These are phyloP conservation scores for Amblyjoppa proteus DNA, from an alignment of 2,888 invertebrate species.

Conservation along the genomic window DNA sequence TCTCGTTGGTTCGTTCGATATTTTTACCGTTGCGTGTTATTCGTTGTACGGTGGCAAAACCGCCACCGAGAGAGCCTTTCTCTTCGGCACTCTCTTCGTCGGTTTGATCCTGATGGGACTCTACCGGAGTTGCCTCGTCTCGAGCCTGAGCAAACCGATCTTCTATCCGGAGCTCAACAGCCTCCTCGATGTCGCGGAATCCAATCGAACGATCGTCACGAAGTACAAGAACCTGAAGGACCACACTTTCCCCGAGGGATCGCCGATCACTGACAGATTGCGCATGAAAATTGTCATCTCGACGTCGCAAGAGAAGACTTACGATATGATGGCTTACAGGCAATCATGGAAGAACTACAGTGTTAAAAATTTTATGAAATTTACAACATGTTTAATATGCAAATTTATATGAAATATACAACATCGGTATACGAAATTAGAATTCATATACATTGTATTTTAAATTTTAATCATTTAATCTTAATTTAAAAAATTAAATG, in stretches of 20 bases:
- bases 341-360: slow-evolving; percentile 28
- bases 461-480: too few species aligned
- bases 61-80: slow-evolving; percentile 69
- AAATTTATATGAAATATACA: too few species aligned
- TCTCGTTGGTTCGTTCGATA: slow-evolving; percentile 52
- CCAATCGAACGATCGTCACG: slow-evolving; percentile 72
- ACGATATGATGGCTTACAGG: slow-evolving; percentile 67
- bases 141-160: slow-evolving; percentile 74
- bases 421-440: too few species aligned
- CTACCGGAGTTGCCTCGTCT: slow-evolving; percentile 75
- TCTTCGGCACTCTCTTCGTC: slow-evolving; percentile 73
- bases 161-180: slow-evolving; percentile 74
- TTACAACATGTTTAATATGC: too few species aligned
- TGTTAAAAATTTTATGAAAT: too few species aligned
- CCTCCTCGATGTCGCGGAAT: slow-evolving; percentile 72
- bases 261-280: slow-evolving; percentile 54
- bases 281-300: slow-evolving; percentile 47
- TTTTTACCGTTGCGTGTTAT: slow-evolving; percentile 69
- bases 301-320: slow-evolving; percentile 40
- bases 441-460: too few species aligned
- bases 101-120: slow-evolving; percentile 71
- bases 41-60: slow-evolving; percentile 68
- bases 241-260: slow-evolving; percentile 62
- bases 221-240: slow-evolving; percentile 75
- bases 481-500: too few species aligned